A percentile compares a stretch with the other conserved stretches of the same genome.
Conservation (phyloP, 2,888 invertebrate species). For the Trachelus iudaicus region DNA sequence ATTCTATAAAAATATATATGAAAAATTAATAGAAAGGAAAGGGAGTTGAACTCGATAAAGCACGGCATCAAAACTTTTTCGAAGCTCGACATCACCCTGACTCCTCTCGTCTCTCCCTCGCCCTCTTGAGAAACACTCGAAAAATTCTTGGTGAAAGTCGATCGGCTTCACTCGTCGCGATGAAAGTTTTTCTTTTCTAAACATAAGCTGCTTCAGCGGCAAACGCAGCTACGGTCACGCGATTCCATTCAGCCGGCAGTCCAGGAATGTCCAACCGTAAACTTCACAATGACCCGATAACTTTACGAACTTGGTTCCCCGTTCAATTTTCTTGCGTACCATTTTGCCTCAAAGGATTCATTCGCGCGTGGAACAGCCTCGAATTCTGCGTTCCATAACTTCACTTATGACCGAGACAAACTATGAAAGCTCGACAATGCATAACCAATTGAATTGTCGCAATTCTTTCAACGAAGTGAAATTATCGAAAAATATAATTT, state of each 20-base stretch:
- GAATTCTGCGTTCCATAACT: neutral
- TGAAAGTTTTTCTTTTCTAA: conserved; percentile 37
- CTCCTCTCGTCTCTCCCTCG: neutral
- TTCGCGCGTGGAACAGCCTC: neutral
- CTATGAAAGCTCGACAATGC: neutral
- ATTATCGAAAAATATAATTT: too few species aligned
- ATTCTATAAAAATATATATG: neutral
- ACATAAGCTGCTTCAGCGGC: conserved; percentile 28
- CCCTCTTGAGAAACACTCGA: neutral
- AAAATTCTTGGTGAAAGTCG: conserved; percentile 2
- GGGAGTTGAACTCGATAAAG: neutral
- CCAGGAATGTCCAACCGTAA: conserved; percentile 41
- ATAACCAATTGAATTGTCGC: neutral
- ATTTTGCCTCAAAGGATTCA: neutral
- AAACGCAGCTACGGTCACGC: conserved; percentile 15
- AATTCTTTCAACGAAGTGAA: too few species aligned
- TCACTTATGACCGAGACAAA: neutral
- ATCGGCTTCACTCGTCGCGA: conserved; percentile 10
- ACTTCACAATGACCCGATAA: conserved; percentile 40
- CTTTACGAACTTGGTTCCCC: conserved; percentile 21
- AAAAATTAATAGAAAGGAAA: neutral
- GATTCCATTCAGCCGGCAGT: conserved; percentile 31
- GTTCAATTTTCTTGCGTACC: neutral
- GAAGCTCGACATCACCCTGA: neutral
- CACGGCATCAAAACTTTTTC: neutral